A percentile compares a stretch with the other conserved stretches of the same genome.
Evolutionary conservation across 2,888 invertebrate genomes (phyloP).

Genomic region (Drosophila quinaria): DNA sequence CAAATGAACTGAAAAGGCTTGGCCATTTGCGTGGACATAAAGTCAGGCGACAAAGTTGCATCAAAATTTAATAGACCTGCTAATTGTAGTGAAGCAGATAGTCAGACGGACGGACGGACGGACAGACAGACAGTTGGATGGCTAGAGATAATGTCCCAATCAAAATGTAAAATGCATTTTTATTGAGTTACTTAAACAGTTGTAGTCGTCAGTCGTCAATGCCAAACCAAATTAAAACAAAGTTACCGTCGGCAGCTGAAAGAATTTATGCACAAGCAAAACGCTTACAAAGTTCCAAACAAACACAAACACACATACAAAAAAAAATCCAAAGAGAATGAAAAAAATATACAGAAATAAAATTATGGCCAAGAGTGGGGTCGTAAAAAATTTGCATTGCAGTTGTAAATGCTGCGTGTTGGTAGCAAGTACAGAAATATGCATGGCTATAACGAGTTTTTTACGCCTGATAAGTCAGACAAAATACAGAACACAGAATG

Average conservation of each 20-base stretch:
- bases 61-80: constrained; percentile 44
- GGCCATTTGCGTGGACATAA: constrained; percentile 42
- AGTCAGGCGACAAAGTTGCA: constrained; percentile 51
- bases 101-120: constrained; percentile 3
- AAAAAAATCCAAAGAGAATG: constrained; percentile 2
- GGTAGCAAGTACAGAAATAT: constrained; percentile 48
- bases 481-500: constrained; percentile 9
- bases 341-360: constrained; percentile 27
- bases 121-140: constrained; percentile 3
- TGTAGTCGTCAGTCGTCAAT: constrained; percentile 44
- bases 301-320: not conserved
- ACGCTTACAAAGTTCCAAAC: constrained; percentile 36
- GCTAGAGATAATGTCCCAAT: constrained; percentile 63
- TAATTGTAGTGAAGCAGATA: constrained; percentile 46
- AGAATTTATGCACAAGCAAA: constrained; percentile 42
- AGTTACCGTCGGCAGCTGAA: constrained; percentile 49
- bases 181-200: constrained; percentile 66
- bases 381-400: constrained; percentile 73
- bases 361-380: constrained; percentile 58
- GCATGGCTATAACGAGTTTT: constrained; percentile 49
- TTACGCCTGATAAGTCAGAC: constrained; percentile 54
- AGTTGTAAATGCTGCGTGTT: constrained; percentile 69
- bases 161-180: constrained; percentile 72
- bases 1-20: constrained; percentile 31
- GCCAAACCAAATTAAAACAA: constrained; percentile 64